phyloP scores from a whole-genome alignment of 2,797 vertebrate species.

The Ispidina lecontei region DNA sequence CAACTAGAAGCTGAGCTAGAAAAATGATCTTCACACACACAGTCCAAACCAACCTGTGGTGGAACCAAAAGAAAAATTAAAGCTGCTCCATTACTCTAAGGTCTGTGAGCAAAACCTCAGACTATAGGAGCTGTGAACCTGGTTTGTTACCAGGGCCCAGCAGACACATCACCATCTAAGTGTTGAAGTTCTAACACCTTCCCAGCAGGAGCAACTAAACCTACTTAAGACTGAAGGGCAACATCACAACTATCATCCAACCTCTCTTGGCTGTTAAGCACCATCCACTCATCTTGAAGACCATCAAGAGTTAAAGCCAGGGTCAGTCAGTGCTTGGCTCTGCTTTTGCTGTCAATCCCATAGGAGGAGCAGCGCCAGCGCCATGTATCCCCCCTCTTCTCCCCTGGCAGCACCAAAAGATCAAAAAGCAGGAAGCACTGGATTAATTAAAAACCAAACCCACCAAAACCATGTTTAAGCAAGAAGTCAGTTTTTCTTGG shows the following conservation, averaged over 20 bases:
- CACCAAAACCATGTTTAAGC: not conserved
- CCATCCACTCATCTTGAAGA: not conserved
- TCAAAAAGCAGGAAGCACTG: not conserved
- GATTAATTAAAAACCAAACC: not conserved
- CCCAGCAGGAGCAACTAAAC: not conserved
- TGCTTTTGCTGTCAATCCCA: not conserved
- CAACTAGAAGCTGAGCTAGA: not conserved
- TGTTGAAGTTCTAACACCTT: rapidly evolving
- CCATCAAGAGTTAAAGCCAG: not conserved
- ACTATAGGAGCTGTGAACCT: not conserved
- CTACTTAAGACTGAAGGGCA: not conserved
- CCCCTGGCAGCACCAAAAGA: not conserved
- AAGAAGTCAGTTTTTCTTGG: not conserved
- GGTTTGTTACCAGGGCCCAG: not conserved
- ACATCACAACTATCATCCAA: not conserved
- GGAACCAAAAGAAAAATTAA: not conserved
- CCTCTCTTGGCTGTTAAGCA: not conserved
- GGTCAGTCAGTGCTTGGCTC: not conserved
- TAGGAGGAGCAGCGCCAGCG: not conserved
- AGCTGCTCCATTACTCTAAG: not conserved
- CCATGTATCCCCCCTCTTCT: too few relatives aligned
- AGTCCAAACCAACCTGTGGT: rapidly evolving
- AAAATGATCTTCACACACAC: not conserved
- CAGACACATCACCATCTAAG: not conserved
- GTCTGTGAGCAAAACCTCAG: not conserved